Base-by-base conservation (phyloP, 2,113 vertebrate species). In the Cynocephalus volans region DNA sequence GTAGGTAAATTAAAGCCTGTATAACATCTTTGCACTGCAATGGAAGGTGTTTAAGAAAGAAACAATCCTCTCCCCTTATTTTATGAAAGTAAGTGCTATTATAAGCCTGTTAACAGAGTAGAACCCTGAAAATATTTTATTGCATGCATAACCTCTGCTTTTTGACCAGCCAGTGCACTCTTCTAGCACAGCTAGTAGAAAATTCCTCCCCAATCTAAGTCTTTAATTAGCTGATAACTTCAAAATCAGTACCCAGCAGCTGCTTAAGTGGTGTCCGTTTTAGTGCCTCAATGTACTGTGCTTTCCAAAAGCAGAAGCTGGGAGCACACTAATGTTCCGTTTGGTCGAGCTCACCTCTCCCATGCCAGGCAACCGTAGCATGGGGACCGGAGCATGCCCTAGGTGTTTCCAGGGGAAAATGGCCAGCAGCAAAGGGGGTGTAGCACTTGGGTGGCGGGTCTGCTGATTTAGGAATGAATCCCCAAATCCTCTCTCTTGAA, bases 171-270 rank as follows among this genome's bases (percentile, higher is more conserved):
- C n/a, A 13, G 5, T n/a, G 56, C 5, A 8, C 64, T 52, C 82
- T 67, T 52, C 36, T 75, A 12, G 28, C 48, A 81, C 21, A 79
- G 26, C 54, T 36, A 70, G n/a, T 10, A 64, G 86, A 67, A 82
- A 60, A 67, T 62, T 81, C 85, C 12, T 82, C 50, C 56, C 41
- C 72, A 62, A 6, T 69, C 62, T 76, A 85, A 58, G 6, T 56
- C 70, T 73, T 77, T 50, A 41, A 41, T 94, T 70, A 67, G 65
- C 31, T 64, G 62, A 79, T 75, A 60, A 18, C 88, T 64, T 89
- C 58, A n/a, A 92, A 79, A 33, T 33, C 21, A 23, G 62, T 56
- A 45, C 45, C 67, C 64, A 54, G 23, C 48, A 72, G 89, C 62
- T 45, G 54, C 69, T 70, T 50, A 3, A 41, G 28, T 81, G 33